phyloP scores from a whole-genome alignment of 2,113 vertebrate genomes.

The Girardinichthys multiradiatus region DNA sequence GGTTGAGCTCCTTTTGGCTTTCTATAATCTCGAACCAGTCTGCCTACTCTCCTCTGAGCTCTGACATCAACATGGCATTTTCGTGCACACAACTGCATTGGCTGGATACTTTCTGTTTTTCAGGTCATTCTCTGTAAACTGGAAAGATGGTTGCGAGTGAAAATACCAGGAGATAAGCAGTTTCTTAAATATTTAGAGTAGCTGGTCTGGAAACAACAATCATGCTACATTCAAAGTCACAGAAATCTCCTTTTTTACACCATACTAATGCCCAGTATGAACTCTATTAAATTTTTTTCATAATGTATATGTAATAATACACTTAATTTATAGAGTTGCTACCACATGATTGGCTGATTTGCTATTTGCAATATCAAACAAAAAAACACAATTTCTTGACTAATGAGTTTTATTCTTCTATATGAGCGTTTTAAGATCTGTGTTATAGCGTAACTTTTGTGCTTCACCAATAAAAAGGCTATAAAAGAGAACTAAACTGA shows the following conservation, averaged over 20 bases:
- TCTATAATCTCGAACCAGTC: too few species aligned
- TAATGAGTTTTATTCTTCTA: background rate
- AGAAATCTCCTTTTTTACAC: background rate
- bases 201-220: background rate
- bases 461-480: background rate
- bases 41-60: too few species aligned
- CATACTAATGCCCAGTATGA: background rate
- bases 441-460: background rate
- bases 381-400: background rate
- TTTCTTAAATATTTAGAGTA: background rate
- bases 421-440: background rate
- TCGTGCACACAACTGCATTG: too few species aligned
- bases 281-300: background rate
- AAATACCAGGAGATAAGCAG: background rate
- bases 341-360: background rate
- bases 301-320: background rate
- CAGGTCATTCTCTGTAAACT: too few species aligned
- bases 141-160: background rate
- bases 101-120: too few species aligned
- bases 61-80: too few species aligned
- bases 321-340: background rate
- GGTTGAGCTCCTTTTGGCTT: too few species aligned
- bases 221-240: background rate
- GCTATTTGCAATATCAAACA: background rate
- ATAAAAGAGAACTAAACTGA: constrained; percentile 2